A percentile compares a stretch with the other conserved stretches of the same genome.
Conservation (phyloP, 2,888 invertebrate genomes). For the Drosophila dives region DNA sequence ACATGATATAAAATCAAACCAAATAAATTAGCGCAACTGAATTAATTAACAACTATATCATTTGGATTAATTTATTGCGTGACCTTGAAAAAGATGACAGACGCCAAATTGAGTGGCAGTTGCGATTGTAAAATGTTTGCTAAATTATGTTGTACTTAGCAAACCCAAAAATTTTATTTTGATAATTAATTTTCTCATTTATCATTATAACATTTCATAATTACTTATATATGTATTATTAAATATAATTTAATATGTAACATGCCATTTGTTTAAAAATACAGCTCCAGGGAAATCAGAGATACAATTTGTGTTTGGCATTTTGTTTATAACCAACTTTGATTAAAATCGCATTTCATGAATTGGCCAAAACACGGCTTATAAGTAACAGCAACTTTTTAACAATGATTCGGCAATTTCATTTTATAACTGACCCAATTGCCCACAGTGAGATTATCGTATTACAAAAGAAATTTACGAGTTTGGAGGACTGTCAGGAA, state of each 20-base stretch:
- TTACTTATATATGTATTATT: conserved; percentile 51
- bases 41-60: conserved; percentile 74
- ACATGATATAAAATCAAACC: conserved; percentile 38
- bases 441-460: conserved; percentile 14
- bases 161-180: conserved; percentile 38
- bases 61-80: conserved; percentile 59
- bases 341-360: conserved; percentile 63
- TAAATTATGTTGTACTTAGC: conserved; percentile 39
- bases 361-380: conserved; percentile 10
- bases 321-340: conserved; percentile 67
- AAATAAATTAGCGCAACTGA: conserved; percentile 75
- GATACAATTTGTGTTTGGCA: conserved; percentile 26
- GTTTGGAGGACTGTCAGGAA: conserved; percentile 12
- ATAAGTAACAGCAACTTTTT: conserved; percentile 21
- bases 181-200: conserved; percentile 32
- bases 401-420: conserved; percentile 69
- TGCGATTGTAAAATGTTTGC: conserved; percentile 49
- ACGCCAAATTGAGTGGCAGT: conserved; percentile 45
- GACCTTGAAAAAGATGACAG: conserved; percentile 68
- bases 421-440: conserved; percentile 61
- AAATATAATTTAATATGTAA: conserved; percentile 68
- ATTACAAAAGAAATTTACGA: conserved; percentile 15
- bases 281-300: conserved; percentile 27
- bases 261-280: conserved; percentile 33
- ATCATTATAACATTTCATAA: conserved; percentile 59